Evolutionary conservation across 1,140 invertebrate species (phyloP), one percentile per base, ranked within the genome.

Genomic region (Atta texana): DNA sequence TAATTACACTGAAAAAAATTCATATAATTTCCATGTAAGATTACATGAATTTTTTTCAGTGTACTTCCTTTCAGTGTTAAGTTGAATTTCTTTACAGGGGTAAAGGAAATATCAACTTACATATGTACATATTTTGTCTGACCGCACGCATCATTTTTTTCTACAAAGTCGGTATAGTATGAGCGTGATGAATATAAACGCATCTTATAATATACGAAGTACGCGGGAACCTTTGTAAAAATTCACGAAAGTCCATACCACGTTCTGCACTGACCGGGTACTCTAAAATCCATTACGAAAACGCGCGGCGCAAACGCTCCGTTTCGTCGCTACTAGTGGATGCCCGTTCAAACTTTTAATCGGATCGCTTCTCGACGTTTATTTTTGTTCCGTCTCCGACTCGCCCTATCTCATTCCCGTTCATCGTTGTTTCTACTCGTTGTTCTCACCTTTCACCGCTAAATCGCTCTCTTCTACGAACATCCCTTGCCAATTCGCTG

Each of bases 251-350:
- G 44, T 84, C 59, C 28, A 75, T 72, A 82, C 76, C 82, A 51
- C 18, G 81, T 85, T 89, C 76, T 72, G 71, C 39, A 68, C 66
- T 69, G 34, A 53, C 74, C 74, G 71, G 88, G 92, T 92, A 93
- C 92, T 94, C 91, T 93, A 92, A 93, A 94, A 94, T 94, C 93
- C 93, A 94, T 93, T 94, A 93, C 92, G 90, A 92, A 92, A 91
- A 91, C 91, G 89, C 88, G 88, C 86, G 72, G 80, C 69, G 69
- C 86, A 64, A 85, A 86, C 87, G 66, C 85, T 82, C 86, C 90
- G 91, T 85, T 82, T 87, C 89, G 91, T 59, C 82, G 66, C 63
- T 49, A 85, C 24, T 66, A 34, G 82, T 63, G 66, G 55, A 28
- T 66, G 71, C 66, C 85, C 86, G 86, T 88, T 90, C 90, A 89